Percentiles rank a stretch among this genome's conserved stretches.
phyloP scores from a whole-genome alignment of 2,888 invertebrate genomes.

The Theretra japonica region DNA sequence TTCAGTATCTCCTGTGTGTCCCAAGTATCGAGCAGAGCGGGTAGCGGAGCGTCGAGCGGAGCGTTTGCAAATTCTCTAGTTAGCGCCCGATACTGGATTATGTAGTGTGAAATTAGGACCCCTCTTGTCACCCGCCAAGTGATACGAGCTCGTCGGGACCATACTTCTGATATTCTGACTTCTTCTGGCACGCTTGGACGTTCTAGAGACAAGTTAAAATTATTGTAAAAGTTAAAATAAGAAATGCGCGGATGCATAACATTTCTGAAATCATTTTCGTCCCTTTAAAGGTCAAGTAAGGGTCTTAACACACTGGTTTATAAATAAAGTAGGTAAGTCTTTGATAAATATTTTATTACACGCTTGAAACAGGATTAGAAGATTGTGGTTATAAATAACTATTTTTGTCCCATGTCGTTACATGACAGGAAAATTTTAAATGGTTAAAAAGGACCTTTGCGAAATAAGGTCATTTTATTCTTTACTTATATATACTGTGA shows the following conservation, averaged over 20 bases:
- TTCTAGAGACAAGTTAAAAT: conserved; percentile 51
- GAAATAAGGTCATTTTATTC: too few species aligned
- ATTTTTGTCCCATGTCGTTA: too few species aligned
- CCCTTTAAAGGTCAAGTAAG: too few species aligned
- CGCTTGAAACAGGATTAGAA: too few species aligned
- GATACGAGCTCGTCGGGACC: conserved; percentile 75
- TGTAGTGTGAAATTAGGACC: conserved; percentile 75
- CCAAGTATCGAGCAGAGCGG: conserved; percentile 73
- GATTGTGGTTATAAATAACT: too few species aligned
- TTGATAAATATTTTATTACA: too few species aligned
- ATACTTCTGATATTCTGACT: conserved; percentile 77
- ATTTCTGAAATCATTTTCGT: too few species aligned
- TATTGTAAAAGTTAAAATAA: background rate
- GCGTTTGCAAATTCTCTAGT: conserved; percentile 65
- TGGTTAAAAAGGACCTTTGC: too few species aligned
- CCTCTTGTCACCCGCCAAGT: conserved; percentile 76
- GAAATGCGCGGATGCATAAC: background rate
- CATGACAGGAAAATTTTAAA: too few species aligned
- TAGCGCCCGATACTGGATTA: conserved; percentile 72
- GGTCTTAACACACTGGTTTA: too few species aligned
- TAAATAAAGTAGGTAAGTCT: too few species aligned
- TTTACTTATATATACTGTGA: too few species aligned
- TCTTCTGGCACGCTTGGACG: conserved; percentile 77
- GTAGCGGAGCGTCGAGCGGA: conserved; percentile 70
- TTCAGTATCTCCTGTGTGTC: conserved; percentile 74